Conservation (phyloP, 64 coral and sea anemone genomes). For the Stichodactyla helianthus region DNA sequence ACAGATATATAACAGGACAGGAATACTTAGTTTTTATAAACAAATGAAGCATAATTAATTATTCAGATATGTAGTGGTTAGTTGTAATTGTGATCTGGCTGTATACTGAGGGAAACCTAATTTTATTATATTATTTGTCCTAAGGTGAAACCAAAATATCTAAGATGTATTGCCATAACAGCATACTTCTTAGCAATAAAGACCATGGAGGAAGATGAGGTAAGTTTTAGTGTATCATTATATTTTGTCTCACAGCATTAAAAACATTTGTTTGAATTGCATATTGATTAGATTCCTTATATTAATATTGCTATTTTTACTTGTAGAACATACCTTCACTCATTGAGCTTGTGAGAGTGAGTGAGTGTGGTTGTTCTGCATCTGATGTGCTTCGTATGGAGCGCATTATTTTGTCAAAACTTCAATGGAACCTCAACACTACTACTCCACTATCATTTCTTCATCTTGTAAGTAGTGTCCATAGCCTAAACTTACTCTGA, state of each 20-base stretch:
- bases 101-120: not conserved
- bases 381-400: conserved; percentile 95
- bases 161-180: conserved; percentile 76
- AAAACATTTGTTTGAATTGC: not conserved
- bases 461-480: conserved; percentile 69
- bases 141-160: conserved; percentile 77
- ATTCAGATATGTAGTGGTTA: not conserved
- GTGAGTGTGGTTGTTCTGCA: conserved; percentile 71
- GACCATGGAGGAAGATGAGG: conserved; percentile 93
- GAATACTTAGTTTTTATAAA: too few species aligned
- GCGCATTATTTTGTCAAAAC: conserved; percentile 78
- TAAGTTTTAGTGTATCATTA: not conserved
- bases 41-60: too few species aligned
- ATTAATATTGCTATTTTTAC: not conserved
- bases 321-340: conserved; percentile 69
- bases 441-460: conserved; percentile 81
- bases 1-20: too few species aligned
- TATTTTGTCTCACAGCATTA: not conserved
- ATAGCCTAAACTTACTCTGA: not conserved
- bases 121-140: not conserved
- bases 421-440: conserved; percentile 79
- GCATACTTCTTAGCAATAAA: conserved; percentile 85
- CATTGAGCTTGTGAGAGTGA: conserved; percentile 78
- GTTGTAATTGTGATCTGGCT: not conserved
- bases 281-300: not conserved